Evolutionary conservation across 1,140 invertebrate genomes (phyloP).

Genomic region (Caenorhabditis tropicalis): DNA sequence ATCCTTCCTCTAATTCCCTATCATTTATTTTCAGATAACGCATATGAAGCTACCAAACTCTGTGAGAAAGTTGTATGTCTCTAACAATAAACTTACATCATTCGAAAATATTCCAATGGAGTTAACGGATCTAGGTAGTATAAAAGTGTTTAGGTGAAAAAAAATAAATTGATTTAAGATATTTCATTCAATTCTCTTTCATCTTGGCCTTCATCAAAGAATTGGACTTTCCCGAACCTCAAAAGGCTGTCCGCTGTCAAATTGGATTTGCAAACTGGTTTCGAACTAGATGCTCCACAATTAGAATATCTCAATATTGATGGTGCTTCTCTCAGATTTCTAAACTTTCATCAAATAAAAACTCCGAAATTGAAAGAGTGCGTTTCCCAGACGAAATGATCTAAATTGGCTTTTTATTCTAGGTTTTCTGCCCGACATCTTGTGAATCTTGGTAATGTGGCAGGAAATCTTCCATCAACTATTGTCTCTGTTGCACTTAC

Average conservation of each 20-base stretch:
- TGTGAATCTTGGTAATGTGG: not conserved
- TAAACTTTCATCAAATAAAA: not conserved
- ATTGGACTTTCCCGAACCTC: not conserved
- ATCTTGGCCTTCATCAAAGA: not conserved
- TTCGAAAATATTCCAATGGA: not conserved
- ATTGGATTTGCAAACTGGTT: not conserved
- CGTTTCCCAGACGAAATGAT: too few species aligned
- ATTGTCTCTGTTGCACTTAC: not conserved
- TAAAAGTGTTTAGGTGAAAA: not conserved
- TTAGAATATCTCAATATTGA: not conserved
- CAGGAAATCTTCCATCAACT: not conserved
- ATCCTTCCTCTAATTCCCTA: too few species aligned
- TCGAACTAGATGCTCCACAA: not conserved
- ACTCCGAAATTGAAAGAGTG: slow-evolving; percentile 8
- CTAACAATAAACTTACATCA: not conserved
- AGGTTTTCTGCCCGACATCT: not conserved
- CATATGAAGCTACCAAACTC: not conserved
- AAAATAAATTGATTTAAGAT: not conserved
- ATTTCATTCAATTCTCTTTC: not conserved
- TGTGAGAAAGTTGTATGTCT: not conserved
- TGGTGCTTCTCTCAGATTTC: not conserved
- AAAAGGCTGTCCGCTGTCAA: not conserved
- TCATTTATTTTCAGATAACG: not conserved
- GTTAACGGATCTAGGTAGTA: not conserved
- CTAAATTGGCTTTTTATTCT: not conserved